phyloP scores from a whole-genome alignment of 2,797 vertebrate genomes.

The Zenarchopterus dispar region DNA sequence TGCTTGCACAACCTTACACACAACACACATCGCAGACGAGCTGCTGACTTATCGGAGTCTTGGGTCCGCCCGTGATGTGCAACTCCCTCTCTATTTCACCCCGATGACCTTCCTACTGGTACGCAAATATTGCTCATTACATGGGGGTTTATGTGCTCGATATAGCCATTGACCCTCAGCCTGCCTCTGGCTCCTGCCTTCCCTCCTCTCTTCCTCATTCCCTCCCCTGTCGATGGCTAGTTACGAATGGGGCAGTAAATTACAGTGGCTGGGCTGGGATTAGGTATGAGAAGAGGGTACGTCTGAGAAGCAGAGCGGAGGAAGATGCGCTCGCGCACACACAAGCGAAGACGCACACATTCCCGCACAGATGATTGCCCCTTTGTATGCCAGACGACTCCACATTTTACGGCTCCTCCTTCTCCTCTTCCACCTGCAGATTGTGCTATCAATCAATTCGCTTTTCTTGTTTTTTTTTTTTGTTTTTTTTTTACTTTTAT shows the following conservation, averaged over 20 bases:
- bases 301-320: conserved; percentile 50
- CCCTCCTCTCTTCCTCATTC: conserved; percentile 60
- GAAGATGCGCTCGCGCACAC: conserved; percentile 13
- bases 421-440: conserved; percentile 62
- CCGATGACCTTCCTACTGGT: conserved; percentile 69
- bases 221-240: conserved; percentile 72
- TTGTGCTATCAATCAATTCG: conserved; percentile 71
- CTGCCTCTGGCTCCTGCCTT: conserved; percentile 60
- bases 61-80: conserved; percentile 42
- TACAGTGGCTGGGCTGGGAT: conserved; percentile 69
- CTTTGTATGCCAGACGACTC: conserved; percentile 65
- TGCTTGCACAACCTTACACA: neutral
- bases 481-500: conserved; percentile 31
- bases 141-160: conserved; percentile 78
- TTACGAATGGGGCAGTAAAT: conserved; percentile 77
- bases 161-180: conserved; percentile 77
- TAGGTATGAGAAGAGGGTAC: conserved; percentile 60
- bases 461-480: conserved; percentile 42
- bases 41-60: conserved; percentile 42
- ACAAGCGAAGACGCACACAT: conserved; percentile 20
- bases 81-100: conserved; percentile 67
- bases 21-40: conserved; percentile 13
- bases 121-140: conserved; percentile 84
- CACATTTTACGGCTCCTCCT: conserved; percentile 56
- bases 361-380: conserved; percentile 64